Evolutionary conservation across 2,888 invertebrate genomes (phyloP), one percentile per base, ranked within the genome.

Genomic region (Acronicta psi): DNA sequence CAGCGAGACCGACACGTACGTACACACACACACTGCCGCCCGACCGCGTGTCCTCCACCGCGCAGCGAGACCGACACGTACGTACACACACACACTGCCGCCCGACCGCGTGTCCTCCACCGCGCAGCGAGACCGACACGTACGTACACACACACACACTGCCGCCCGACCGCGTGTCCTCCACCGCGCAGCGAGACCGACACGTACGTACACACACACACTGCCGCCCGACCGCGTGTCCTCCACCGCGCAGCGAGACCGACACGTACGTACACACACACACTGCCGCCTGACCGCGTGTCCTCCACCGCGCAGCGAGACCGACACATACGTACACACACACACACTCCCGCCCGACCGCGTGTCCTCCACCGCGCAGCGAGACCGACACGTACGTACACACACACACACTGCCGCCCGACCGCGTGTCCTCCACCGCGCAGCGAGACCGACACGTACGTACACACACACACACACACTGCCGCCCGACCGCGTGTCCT

Each of bases 61-160:
- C 91, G 68, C 83, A 82, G 57, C 76, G 90, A 7, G 82, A 80
- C 77, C 62, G 75, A 11, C 77, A 79, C 59, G 81, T 81, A 31
- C 3, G 31, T 13, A 31, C 31, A 13, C 31, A 31, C n/a, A 13
- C 10, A 31, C 18, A 11, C 82, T 88, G 79, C 77, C 85, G 64
- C 93, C 91, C 53, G 91, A 91, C 17, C 84, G 91, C 45, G 90
- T 91, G 37, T 89, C 91, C 52, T 88, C 90, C 70, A 91, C 93
- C 7, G 91, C 91, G 68, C 83, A 82, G 57, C 76, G 90, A 7
- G 82, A 80, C 76, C 62, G 75, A 11, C 77, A 79, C 59, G 81
- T 81, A 31, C 3, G 31, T 13, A 31, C 31, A 13, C 31, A 31
- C 23, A 23, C n/a, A 13, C 10, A 31, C 18, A 11, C 82, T 88